phyloP scores from a whole-genome alignment of 2,113 vertebrate genomes.

The Condylura cristata region DNA sequence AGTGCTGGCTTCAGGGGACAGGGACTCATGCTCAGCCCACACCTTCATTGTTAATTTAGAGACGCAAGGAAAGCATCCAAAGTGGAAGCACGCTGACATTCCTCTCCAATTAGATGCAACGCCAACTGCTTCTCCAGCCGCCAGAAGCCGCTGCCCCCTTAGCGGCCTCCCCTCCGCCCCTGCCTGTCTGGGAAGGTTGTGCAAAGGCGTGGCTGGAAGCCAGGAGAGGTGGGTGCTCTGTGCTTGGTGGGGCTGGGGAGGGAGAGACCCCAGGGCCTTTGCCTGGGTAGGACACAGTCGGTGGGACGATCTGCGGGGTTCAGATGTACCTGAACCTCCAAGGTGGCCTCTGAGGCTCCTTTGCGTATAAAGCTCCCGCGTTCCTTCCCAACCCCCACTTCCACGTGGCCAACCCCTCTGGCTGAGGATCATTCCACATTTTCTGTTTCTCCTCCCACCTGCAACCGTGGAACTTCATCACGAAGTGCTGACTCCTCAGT shows the following conservation, averaged over 20 bases:
- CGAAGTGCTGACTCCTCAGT: background rate
- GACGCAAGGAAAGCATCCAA: background rate
- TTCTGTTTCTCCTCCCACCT: background rate
- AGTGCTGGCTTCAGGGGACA: background rate
- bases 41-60: background rate
- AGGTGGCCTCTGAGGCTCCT: background rate
- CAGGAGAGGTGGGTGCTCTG: background rate
- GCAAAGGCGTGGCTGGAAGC: background rate
- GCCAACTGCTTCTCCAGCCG: too few relatives aligned
- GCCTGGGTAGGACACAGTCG: background rate
- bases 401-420: background rate
- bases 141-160: background rate
- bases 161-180: fast-evolving
- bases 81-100: fast-evolving
- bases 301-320: fast-evolving
- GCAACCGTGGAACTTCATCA: background rate
- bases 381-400: background rate
- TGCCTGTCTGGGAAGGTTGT: background rate
- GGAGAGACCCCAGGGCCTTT: background rate
- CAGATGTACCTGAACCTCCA: background rate
- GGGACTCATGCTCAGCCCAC: background rate
- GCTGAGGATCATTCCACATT: background rate
- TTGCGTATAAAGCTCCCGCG: too few relatives aligned
- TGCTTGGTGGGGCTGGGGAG: background rate
- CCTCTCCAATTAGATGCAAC: background rate